These are phyloP conservation scores for Eledone cirrhosa DNA, from an alignment of 2,888 invertebrate genomes.

Conservation along the genomic window DNA sequence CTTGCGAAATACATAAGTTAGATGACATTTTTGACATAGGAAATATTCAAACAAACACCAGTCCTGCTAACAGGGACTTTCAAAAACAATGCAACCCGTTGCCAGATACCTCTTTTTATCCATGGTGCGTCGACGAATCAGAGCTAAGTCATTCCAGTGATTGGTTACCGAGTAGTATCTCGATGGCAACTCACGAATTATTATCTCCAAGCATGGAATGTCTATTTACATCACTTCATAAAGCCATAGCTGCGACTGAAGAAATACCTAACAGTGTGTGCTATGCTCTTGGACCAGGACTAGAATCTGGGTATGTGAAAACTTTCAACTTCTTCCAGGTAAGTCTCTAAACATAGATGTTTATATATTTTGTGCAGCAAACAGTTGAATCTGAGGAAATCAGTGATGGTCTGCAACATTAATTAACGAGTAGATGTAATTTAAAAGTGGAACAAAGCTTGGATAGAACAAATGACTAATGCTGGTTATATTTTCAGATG, in stretches of 20 bases:
- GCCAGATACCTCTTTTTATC: not conserved
- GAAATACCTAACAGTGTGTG: constrained; percentile 32
- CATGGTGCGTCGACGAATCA: not conserved
- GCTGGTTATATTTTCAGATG: too few species aligned
- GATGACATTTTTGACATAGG: not conserved
- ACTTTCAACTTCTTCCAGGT: constrained; percentile 63
- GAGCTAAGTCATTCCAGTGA: not conserved
- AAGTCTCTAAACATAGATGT: not conserved
- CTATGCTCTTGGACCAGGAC: constrained; percentile 54
- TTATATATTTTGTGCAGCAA: not conserved
- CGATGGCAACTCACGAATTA: not conserved
- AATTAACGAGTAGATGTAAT: too few species aligned
- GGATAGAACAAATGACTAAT: too few species aligned
- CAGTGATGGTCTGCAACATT: too few species aligned
- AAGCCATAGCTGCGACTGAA: not conserved
- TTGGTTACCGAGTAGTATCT: not conserved
- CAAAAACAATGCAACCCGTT: not conserved
- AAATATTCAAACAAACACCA: not conserved
- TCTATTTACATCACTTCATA: not conserved
- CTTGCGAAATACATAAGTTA: not conserved
- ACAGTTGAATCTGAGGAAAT: too few species aligned
- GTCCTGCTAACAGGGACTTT: not conserved
- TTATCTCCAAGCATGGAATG: not conserved
- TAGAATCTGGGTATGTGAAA: constrained; percentile 58
- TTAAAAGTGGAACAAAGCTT: too few species aligned